These are phyloP conservation scores for Diuraphis noxia DNA, from an alignment of 1,140 invertebrate genomes.

Conservation along the genomic window DNA sequence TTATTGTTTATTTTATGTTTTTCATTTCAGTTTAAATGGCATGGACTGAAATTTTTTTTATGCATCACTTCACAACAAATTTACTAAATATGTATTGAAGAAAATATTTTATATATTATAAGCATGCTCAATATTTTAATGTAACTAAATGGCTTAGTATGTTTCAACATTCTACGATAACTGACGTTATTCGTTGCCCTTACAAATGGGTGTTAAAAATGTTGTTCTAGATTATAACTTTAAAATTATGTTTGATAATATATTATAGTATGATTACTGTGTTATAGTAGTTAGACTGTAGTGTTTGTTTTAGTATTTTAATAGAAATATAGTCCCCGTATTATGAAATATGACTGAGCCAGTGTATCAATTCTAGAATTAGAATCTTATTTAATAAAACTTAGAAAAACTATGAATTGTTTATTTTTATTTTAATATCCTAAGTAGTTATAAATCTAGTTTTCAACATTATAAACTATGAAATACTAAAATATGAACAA, in stretches of 20 bases:
- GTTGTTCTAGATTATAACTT: background rate
- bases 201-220: background rate
- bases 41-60: conserved; percentile 3
- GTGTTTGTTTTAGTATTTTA: background rate
- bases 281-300: background rate
- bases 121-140: background rate
- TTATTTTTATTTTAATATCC: background rate
- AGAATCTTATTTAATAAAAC: background rate
- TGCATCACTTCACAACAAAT: background rate
- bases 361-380: background rate
- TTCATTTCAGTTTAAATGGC: conserved; percentile 36
- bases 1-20: conserved; percentile 21
- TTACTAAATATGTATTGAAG: background rate
- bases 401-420: background rate
- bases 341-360: background rate
- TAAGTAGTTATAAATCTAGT: background rate
- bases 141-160: background rate
- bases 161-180: background rate
- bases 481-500: too few relatives aligned
- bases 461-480: background rate
- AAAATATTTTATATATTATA: conserved; percentile 18
- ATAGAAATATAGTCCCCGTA: background rate
- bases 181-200: background rate
- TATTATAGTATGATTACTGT: background rate
- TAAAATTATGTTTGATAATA: background rate